Percentiles rank a stretch among this genome's conserved stretches.
phyloP scores from a whole-genome alignment of 2,113 vertebrate genomes.

The Poeciliopsis prolifica region DNA sequence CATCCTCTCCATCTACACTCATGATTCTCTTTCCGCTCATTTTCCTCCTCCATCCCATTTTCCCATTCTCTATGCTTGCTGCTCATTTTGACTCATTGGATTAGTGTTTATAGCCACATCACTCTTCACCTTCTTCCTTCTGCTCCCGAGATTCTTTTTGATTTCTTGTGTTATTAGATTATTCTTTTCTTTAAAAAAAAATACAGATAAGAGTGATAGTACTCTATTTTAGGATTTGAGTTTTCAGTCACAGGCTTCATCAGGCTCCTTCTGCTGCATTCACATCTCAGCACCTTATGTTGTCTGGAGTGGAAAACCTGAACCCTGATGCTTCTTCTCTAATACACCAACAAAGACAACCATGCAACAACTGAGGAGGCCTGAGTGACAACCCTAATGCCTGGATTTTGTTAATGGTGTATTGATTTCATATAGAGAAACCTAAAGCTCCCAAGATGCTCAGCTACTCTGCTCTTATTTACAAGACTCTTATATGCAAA shows the following conservation, averaged over 20 bases:
- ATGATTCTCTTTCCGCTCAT: slow-evolving; percentile 24
- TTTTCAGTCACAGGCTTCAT: slow-evolving; percentile 48
- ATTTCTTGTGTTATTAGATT: slow-evolving; percentile 36
- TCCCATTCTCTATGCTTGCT: slow-evolving; percentile 28
- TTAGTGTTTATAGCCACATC: slow-evolving; percentile 26
- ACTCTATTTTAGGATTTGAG: slow-evolving; percentile 47
- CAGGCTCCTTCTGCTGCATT: slow-evolving; percentile 18
- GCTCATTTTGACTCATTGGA: slow-evolving; percentile 44
- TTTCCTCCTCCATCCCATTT: not conserved
- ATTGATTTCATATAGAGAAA: slow-evolving; percentile 51
- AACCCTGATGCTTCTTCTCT: slow-evolving; percentile 5
- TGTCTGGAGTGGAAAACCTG: slow-evolving; percentile 50
- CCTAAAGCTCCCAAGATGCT: not conserved
- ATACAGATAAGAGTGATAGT: slow-evolving; percentile 26
- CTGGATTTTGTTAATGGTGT: slow-evolving; percentile 51
- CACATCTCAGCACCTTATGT: slow-evolving; percentile 33
- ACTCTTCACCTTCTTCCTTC: slow-evolving; percentile 5
- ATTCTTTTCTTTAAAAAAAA: not conserved
- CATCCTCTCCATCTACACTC: slow-evolving; percentile 46
- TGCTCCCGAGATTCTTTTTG: slow-evolving; percentile 8
- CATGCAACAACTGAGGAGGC: slow-evolving; percentile 25
- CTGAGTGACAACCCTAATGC: slow-evolving; percentile 28
- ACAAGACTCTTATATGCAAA: slow-evolving; percentile 28
- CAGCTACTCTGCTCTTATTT: slow-evolving; percentile 15
- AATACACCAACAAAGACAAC: slow-evolving; percentile 6